Conservation (phyloP, 1,140 invertebrate genomes). For the Pogonus chalceus region DNA sequence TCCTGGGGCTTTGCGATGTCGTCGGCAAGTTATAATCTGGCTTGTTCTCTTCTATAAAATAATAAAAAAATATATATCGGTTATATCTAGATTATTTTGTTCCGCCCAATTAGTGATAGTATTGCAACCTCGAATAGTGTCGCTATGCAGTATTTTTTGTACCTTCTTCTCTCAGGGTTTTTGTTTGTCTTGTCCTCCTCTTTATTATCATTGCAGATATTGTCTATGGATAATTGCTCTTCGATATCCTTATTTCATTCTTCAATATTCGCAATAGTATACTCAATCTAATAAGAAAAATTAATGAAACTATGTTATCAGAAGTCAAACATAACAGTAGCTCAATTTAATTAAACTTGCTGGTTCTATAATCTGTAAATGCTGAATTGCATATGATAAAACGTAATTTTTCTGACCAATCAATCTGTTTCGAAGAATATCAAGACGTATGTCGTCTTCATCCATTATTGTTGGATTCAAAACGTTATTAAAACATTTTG, state of each 20-base stretch:
- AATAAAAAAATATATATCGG: constrained; percentile 11
- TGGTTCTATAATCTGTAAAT: constrained; percentile 8
- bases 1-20: no score
- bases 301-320: no score
- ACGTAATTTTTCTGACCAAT: neutral
- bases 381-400: neutral
- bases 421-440: constrained; percentile 1
- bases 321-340: no score
- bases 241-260: constrained; percentile 10
- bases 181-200: constrained; percentile 10
- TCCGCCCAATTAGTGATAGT: constrained; percentile 10
- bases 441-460: constrained; percentile 13
- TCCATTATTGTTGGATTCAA: constrained; percentile 9
- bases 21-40: no score
- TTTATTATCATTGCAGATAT: neutral
- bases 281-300: no score
- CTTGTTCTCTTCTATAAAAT: no score
- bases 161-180: neutral
- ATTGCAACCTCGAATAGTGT: constrained; percentile 10
- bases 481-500: constrained; percentile 19
- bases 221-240: no score
- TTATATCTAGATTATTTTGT: constrained; percentile 12
- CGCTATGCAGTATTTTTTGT: constrained; percentile 7
- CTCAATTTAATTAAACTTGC: constrained; percentile 4
- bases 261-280: constrained; percentile 6